phyloP scores from a whole-genome alignment of 2,888 invertebrate species.

The Caenorhabditis sp. region DNA sequence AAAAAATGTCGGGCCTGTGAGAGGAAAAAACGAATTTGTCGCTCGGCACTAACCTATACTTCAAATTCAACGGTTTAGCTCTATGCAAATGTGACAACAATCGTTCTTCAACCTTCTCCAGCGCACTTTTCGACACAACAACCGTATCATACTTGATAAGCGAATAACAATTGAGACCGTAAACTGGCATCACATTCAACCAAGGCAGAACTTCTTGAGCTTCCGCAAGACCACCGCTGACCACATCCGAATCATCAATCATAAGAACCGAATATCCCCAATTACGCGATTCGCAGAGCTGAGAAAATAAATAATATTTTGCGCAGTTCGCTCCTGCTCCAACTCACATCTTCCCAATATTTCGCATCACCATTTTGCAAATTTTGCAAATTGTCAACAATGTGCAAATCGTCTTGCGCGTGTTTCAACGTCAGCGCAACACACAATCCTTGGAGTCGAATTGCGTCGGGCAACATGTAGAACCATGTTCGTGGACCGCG shows the following conservation, averaged over 20 bases:
- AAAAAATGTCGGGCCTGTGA: too few relatives aligned
- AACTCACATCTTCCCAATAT: constrained; percentile 35
- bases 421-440: constrained; percentile 84
- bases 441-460: constrained; percentile 82
- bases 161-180: constrained; percentile 91
- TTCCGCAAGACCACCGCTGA: constrained; percentile 80
- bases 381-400: constrained; percentile 83
- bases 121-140: constrained; percentile 76
- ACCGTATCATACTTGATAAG: constrained; percentile 95
- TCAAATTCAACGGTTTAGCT: constrained; percentile 53
- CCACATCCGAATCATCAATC: constrained; percentile 82
- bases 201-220: constrained; percentile 83
- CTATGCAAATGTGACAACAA: constrained; percentile 61
- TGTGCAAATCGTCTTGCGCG: constrained; percentile 89
- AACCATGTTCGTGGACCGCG: constrained; percentile 88
- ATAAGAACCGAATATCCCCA: constrained; percentile 97
- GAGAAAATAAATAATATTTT: constrained; percentile 7
- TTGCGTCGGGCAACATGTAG: constrained; percentile 87
- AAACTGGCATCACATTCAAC: constrained; percentile 92
- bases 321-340: not conserved
- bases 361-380: constrained; percentile 72
- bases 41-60: constrained; percentile 44
- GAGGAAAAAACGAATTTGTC: not conserved
- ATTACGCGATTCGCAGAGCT: constrained; percentile 78
- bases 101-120: constrained; percentile 82